phyloP scores from a whole-genome alignment of 1,140 invertebrate species.

The Phymastichus coffea region DNA sequence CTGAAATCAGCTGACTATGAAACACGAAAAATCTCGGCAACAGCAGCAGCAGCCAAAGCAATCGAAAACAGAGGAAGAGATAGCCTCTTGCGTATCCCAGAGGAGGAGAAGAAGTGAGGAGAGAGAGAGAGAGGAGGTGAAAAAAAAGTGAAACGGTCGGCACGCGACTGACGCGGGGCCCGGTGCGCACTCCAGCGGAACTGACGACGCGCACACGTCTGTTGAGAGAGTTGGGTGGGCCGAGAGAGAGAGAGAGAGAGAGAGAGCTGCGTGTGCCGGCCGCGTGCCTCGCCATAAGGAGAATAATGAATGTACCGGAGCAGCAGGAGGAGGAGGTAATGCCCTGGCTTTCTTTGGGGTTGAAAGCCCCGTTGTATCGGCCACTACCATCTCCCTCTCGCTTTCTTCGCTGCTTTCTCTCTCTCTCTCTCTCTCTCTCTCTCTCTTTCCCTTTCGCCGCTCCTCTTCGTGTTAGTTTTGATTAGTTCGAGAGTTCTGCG shows the following conservation, averaged over 20 bases:
- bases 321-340: not conserved
- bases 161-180: constrained; percentile 24
- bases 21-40: not conserved
- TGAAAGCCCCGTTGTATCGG: too few species aligned
- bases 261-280: constrained; percentile 4
- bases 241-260: too few species aligned
- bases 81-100: too few species aligned
- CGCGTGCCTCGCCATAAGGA: not conserved
- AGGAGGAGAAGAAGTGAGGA: too few species aligned
- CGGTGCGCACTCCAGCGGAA: constrained; percentile 22
- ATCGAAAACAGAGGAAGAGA: not conserved
- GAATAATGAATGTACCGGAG: not conserved
- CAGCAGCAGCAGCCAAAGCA: not conserved
- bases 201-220: too few species aligned
- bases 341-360: too few species aligned
- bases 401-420: too few species aligned
- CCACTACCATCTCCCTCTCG: too few species aligned
- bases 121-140: not conserved
- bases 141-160: constrained; percentile 21
- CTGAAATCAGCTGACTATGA: not conserved
- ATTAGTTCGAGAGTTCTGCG: too few species aligned
- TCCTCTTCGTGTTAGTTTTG: too few species aligned
- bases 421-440: too few species aligned
- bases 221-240: constrained; percentile 10
- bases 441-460: too few species aligned